Conservation (phyloP, 2,888 invertebrate species). For the Papilio demoleus region DNA sequence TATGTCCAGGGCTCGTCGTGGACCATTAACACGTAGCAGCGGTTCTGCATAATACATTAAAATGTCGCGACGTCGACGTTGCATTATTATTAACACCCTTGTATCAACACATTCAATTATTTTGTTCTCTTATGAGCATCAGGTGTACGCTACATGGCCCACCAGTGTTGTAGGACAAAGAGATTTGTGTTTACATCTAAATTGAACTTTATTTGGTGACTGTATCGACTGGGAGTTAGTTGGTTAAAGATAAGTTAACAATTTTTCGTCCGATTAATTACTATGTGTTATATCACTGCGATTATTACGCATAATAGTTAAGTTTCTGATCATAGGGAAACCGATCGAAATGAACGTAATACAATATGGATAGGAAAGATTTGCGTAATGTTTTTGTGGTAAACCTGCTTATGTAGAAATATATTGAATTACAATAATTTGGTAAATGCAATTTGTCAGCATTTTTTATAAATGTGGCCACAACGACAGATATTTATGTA, state of each 20-base stretch:
- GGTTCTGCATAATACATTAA: slow-evolving; percentile 79
- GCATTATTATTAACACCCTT: slow-evolving; percentile 71
- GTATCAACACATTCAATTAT: slow-evolving; percentile 75
- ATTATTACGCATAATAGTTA: no score
- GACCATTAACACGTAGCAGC: slow-evolving; percentile 77
- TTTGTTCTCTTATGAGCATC: slow-evolving; percentile 54
- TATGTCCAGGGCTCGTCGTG: slow-evolving; percentile 71
- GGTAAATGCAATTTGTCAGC: no score
- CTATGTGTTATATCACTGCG: neutral
- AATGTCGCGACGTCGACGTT: slow-evolving; percentile 66
- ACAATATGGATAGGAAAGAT: no score
- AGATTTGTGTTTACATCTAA: slow-evolving; percentile 22
- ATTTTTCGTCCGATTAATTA: neutral
- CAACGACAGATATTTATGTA: no score
- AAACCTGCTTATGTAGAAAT: no score
- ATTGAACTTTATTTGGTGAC: slow-evolving; percentile 36
- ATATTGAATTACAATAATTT: no score
- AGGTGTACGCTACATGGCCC: slow-evolving; percentile 46
- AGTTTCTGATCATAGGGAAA: no score
- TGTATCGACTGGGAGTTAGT: slow-evolving; percentile 45
- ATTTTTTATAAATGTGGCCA: no score
- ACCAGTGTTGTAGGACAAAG: slow-evolving; percentile 36
- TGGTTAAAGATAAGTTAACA: neutral
- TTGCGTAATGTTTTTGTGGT: no score
- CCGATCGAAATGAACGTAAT: no score